These are phyloP conservation scores for Thunnus thynnus DNA, from an alignment of 2,113 vertebrate genomes.

Conservation along the genomic window DNA sequence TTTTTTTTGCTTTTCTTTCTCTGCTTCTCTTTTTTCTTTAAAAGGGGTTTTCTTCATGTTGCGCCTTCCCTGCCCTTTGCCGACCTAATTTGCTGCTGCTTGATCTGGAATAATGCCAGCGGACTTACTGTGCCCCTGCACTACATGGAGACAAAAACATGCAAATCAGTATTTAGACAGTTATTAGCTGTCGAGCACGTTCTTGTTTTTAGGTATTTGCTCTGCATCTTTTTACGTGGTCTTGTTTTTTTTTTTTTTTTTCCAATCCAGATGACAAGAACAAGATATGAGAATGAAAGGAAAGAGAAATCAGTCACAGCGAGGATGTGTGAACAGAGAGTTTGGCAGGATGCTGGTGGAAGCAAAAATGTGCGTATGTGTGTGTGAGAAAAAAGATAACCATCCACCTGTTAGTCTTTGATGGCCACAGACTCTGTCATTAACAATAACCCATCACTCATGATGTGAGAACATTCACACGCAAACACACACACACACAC, in stretches of 20 bases:
- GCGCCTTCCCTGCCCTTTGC: slow-evolving; percentile 29
- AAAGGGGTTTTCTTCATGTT: slow-evolving; percentile 18
- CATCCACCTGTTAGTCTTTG: slow-evolving; percentile 59
- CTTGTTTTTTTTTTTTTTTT: neutral
- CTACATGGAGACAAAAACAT: slow-evolving; percentile 38
- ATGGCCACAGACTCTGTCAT: slow-evolving; percentile 36
- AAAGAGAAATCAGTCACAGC: slow-evolving; percentile 25
- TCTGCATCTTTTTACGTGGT: neutral
- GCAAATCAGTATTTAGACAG: slow-evolving; percentile 31
- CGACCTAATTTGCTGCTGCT: slow-evolving; percentile 58
- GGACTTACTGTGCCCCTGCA: slow-evolving; percentile 8
- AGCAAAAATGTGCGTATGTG: slow-evolving; percentile 15
- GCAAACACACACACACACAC: slow-evolving; percentile 1
- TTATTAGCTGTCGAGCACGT: slow-evolving; percentile 27
- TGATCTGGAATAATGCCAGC: slow-evolving; percentile 53
- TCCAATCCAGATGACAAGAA: slow-evolving; percentile 2
- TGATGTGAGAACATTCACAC: slow-evolving; percentile 21
- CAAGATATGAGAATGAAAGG: slow-evolving; percentile 19
- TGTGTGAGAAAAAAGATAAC: slow-evolving; percentile 27
- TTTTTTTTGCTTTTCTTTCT: slow-evolving; percentile 4
- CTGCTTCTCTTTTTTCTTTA: slow-evolving; percentile 41
- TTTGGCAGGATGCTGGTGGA: slow-evolving; percentile 43
- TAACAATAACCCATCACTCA: slow-evolving; percentile 48
- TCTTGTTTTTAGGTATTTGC: slow-evolving; percentile 19
- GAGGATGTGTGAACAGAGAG: slow-evolving; percentile 42